Base-by-base conservation (phyloP, 2,797 vertebrate genomes). In the Xiphophorus birchmanni region DNA sequence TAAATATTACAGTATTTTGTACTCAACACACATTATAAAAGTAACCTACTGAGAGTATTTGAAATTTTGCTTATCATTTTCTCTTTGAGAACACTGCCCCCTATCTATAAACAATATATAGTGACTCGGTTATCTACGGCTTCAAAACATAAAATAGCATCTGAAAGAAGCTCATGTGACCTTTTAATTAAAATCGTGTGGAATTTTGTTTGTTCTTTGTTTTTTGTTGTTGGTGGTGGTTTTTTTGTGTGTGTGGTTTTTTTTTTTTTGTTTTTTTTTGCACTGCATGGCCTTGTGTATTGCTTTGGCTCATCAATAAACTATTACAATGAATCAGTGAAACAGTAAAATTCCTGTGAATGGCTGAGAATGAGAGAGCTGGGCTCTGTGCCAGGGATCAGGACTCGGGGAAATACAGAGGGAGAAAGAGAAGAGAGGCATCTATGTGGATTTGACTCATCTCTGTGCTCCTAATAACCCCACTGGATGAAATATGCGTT, bases 21-120 rank as follows among this genome's bases (percentile, higher is more conserved):
- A 40, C 65, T 12, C 37, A 26, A 12, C 65, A 47, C 11, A 37
- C 32, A 74, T 72, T 17, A 29, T 67, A 42, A 69, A 42, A 40
- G 81, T 5, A 71, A 69, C 40, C 35, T 76, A 52, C 52, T 7
- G 1, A 74, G 74, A 26, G 23, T 54, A 81, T 82, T 47, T 81
- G 54, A 71, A 77, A 50, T n/a, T 72, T 67, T 40, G 0, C 23
- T 52, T 29, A 29, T 6, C 29, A 8, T 32, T n/a, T 92, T 95
- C 76, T 79, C 92, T 92, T 95, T 93, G 95, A 91, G 85, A 89
- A 94, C 90, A 92, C 93, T 95, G 95, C 95, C 96, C 95, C 95
- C 95, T 96, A 92, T 94, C 88, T 88, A 45, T 82, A 21, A 77
- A 80, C 89, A 76, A 45, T n/a, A 78, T 72, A 90, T 37, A 67